These are phyloP conservation scores for Synchiropus splendidus DNA, from an alignment of 2,113 vertebrate genomes.

Conservation along the genomic window DNA sequence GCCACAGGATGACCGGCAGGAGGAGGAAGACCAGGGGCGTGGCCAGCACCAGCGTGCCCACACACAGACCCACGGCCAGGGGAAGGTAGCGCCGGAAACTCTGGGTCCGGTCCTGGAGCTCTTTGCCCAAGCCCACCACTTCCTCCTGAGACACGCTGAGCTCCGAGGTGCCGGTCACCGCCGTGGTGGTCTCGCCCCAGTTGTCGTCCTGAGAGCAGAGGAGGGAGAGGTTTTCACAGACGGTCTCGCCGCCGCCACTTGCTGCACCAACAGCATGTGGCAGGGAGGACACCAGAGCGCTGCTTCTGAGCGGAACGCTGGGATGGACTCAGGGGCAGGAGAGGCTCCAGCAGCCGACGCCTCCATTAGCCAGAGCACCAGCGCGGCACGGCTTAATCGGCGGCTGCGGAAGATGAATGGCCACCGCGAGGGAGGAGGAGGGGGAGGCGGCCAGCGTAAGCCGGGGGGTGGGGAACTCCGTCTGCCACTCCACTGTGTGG, in stretches of 20 bases:
- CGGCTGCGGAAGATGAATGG: conserved; percentile 28
- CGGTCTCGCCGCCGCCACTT: background rate
- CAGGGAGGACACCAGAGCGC: background rate
- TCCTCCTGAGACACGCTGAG: conserved; percentile 89
- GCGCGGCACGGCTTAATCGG: no score
- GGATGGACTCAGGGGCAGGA: background rate
- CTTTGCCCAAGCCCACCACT: conserved; percentile 77
- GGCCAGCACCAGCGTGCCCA: conserved; percentile 80
- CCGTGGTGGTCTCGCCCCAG: conserved; percentile 91
- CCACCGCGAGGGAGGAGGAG: conserved; percentile 11
- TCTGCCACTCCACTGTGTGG: no score
- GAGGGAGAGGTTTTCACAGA: background rate
- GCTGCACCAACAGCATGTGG: background rate
- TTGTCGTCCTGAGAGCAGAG: conserved; percentile 76
- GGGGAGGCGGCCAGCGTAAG: conserved; percentile 5
- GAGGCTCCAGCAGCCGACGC: no score
- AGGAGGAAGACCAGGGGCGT: conserved; percentile 88
- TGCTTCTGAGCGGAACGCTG: background rate
- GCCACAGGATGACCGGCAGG: conserved; percentile 82
- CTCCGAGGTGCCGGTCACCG: conserved; percentile 86
- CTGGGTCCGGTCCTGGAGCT: conserved; percentile 73
- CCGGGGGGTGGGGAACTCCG: no score
- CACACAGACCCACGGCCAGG: conserved; percentile 68
- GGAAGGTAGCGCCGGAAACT: conserved; percentile 77
- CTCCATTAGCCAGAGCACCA: conserved; percentile 9